Evolutionary conservation across 1,140 invertebrate genomes (phyloP).

Genomic region (Drosophila virilis): DNA sequence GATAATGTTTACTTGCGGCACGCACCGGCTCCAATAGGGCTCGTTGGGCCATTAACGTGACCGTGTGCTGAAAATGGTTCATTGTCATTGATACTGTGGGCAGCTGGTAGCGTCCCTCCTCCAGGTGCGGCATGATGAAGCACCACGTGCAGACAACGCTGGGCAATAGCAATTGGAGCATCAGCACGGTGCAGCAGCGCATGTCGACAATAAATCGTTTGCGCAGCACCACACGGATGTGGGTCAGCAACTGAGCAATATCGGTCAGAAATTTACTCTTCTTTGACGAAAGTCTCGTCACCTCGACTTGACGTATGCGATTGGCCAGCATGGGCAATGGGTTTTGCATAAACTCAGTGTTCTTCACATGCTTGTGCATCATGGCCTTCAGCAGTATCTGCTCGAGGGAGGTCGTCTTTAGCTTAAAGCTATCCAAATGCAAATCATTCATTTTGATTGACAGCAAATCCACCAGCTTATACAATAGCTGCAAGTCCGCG

Average conservation of each 20-base stretch:
- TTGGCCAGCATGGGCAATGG: constrained; percentile 8
- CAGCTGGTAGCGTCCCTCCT: background rate
- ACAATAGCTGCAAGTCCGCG: background rate
- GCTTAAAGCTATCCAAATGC: constrained; percentile 32
- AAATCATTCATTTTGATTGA: constrained; percentile 1
- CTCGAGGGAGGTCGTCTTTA: constrained; percentile 36
- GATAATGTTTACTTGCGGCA: constrained; percentile 18
- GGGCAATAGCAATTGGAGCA: constrained; percentile 33
- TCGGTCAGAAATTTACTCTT: background rate
- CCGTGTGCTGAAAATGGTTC: background rate
- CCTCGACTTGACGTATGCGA: constrained; percentile 7
- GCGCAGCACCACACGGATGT: constrained; percentile 19
- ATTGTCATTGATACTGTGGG: background rate
- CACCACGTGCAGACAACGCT: constrained; percentile 8
- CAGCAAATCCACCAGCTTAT: constrained; percentile 22
- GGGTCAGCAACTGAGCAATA: background rate
- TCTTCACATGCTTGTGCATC: background rate
- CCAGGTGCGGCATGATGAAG: constrained; percentile 9
- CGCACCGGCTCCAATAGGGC: background rate
- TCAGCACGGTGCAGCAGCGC: constrained; percentile 1
- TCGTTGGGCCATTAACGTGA: constrained; percentile 8
- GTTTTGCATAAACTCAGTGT: background rate
- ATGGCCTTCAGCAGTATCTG: constrained; percentile 25
- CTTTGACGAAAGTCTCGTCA: background rate
- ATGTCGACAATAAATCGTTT: constrained; percentile 33